Evolutionary conservation across 2,113 vertebrate genomes (phyloP).

Genomic region (Myotis lucifugus): DNA sequence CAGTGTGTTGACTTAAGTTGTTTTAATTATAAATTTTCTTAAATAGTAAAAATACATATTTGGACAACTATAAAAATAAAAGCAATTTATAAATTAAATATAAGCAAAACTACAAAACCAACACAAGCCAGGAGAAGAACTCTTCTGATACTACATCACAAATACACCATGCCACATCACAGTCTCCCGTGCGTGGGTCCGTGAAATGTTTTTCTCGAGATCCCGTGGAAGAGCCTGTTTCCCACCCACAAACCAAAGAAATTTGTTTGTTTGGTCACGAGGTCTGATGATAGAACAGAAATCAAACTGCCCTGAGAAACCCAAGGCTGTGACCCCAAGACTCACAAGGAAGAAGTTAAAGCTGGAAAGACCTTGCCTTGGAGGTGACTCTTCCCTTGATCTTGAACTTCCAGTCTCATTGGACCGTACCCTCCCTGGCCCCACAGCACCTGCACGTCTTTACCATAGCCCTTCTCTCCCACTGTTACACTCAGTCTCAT

Average conservation of each 20-base stretch:
- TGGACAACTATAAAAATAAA: not conserved
- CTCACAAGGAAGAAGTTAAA: not conserved
- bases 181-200: too few relatives aligned
- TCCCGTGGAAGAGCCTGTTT: too few relatives aligned
- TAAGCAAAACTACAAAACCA: not conserved
- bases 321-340: not conserved
- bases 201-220: too few relatives aligned
- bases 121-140: not conserved
- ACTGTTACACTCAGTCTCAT: not conserved
- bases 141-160: too few relatives aligned
- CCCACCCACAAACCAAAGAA: too few relatives aligned
- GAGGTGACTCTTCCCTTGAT: not conserved
- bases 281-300: not conserved
- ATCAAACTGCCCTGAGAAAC: not conserved
- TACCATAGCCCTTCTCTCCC: not conserved
- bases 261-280: not conserved
- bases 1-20: not conserved
- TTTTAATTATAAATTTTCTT: slow-evolving; percentile 32
- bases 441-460: not conserved
- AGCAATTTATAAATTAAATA: not conserved
- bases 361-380: not conserved
- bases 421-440: not conserved
- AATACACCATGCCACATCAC: too few relatives aligned
- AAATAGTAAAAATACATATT: slow-evolving; percentile 20
- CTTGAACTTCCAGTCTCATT: not conserved